Evolutionary conservation across 2,113 vertebrate species (phyloP).

Genomic region (Microcebus lehilahytsara): DNA sequence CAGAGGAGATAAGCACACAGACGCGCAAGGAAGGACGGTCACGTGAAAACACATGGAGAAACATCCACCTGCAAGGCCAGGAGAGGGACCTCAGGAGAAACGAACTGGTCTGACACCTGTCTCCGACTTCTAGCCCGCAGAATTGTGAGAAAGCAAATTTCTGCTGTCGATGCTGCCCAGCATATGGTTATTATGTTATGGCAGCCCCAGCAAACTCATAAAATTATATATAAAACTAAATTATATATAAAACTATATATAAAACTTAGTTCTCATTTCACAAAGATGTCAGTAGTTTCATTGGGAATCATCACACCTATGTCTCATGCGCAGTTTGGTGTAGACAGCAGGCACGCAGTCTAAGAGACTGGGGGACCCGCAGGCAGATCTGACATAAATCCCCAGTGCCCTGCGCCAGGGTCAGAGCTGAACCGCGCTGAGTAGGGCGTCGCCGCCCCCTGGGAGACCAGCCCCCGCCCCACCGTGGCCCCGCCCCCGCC

Average conservation of each 20-base stretch:
- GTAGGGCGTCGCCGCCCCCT: no score
- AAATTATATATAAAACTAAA: not conserved
- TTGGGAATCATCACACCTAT: not conserved
- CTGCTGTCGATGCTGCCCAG: not conserved
- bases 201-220: not conserved
- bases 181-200: not conserved
- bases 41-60: no score
- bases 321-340: not conserved
- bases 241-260: no score
- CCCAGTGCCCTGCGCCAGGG: no score
- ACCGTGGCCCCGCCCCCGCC: no score
- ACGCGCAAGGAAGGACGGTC: no score
- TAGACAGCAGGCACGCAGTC: not conserved
- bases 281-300: not conserved
- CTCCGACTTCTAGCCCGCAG: not conserved
- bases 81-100: not conserved
- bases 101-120: no score
- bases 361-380: rapidly evolving
- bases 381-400: not conserved
- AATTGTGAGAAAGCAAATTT: not conserved
- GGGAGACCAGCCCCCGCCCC: no score
- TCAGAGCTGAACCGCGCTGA: no score
- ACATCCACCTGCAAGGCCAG: not conserved
- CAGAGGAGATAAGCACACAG: not conserved
- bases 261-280: not conserved